A percentile compares a stretch with the other conserved stretches of the same genome.
Conservation (phyloP, 2,113 vertebrate species). For the Oxyura jamaicensis region DNA sequence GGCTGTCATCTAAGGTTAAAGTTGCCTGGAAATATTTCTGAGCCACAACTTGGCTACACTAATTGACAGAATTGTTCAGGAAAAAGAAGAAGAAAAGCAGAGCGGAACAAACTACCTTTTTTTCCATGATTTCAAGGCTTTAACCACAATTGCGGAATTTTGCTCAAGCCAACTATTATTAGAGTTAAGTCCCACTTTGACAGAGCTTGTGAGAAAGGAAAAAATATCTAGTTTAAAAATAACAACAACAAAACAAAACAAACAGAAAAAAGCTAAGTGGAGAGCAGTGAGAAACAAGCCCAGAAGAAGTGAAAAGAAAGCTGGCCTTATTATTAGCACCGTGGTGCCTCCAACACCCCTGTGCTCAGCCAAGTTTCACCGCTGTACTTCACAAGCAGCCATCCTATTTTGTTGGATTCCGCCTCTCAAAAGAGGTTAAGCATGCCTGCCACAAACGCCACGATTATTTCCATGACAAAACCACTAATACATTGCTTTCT, state of each 20-base stretch:
- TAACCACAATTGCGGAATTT: neutral
- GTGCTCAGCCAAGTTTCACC: neutral
- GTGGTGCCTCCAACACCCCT: neutral
- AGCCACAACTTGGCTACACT: neutral
- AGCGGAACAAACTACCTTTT: neutral
- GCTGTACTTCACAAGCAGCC: neutral
- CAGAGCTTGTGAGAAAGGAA: neutral
- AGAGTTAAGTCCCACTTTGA: slow-evolving; percentile 2
- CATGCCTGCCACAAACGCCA: neutral
- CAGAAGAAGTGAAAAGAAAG: neutral
- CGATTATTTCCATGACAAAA: neutral
- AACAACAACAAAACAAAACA: neutral
- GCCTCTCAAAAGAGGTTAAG: neutral
- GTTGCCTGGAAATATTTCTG: neutral
- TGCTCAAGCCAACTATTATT: slow-evolving; percentile 19
- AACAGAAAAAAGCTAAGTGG: neutral
- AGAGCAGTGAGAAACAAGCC: neutral
- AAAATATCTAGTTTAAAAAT: slow-evolving; percentile 25
- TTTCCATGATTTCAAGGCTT: neutral
- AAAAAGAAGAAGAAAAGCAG: neutral
- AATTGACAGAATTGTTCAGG: neutral
- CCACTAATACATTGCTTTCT: neutral
- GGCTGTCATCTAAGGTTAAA: neutral
- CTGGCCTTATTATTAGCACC: neutral
- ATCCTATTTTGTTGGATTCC: neutral